phyloP scores from a whole-genome alignment of 2,797 vertebrate species.

The Phalloptychus januarius region DNA sequence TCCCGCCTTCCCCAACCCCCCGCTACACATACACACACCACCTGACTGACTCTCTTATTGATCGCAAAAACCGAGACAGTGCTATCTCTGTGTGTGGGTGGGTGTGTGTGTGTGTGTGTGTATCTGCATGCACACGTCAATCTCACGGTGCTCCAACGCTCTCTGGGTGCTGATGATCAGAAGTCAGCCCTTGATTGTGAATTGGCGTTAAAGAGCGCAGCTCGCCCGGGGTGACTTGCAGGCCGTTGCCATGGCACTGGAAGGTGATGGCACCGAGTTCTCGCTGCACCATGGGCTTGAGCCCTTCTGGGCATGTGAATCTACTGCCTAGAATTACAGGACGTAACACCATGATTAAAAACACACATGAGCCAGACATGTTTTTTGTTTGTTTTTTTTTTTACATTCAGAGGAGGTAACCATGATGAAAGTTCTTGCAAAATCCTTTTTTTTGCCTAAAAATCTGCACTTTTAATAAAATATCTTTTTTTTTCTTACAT shows the following conservation, averaged over 20 bases:
- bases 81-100: neutral
- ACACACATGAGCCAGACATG: neutral
- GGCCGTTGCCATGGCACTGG: slow-evolving; percentile 68
- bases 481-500: no score
- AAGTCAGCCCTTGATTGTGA: slow-evolving; percentile 40
- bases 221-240: slow-evolving; percentile 55
- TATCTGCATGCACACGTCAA: neutral
- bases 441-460: neutral
- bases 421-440: neutral
- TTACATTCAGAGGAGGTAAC: neutral
- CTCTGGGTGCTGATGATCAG: slow-evolving; percentile 12
- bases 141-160: neutral
- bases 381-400: neutral
- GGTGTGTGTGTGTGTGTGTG: neutral
- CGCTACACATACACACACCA: neutral
- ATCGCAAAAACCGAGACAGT: neutral
- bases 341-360: neutral
- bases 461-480: no score
- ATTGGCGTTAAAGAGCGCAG: slow-evolving; percentile 31
- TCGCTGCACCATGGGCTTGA: slow-evolving; percentile 21
- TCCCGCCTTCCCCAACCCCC: no score
- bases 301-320: slow-evolving; percentile 28
- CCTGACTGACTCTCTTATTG: slow-evolving; percentile 20
- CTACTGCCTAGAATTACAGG: slow-evolving; percentile 1
- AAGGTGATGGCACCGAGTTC: slow-evolving; percentile 49